A percentile compares a stretch with the other conserved stretches of the same genome.
These are phyloP conservation scores for Aldrovandia affinis DNA, from an alignment of 2,797 vertebrate genomes.

Conservation along the genomic window DNA sequence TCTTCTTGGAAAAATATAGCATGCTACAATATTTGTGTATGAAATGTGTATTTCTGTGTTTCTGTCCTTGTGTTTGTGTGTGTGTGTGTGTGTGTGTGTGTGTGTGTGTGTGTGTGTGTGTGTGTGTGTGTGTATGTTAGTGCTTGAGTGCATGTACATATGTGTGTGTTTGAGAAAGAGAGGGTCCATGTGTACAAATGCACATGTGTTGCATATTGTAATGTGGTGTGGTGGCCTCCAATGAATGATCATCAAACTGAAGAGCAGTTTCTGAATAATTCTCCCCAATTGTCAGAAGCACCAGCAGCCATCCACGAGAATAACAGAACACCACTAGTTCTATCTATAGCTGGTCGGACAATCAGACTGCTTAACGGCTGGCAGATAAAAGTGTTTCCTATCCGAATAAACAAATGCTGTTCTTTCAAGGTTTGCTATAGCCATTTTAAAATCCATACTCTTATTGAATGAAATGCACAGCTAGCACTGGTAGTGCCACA, in stretches of 20 bases:
- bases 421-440: constrained; percentile 29
- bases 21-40: not conserved
- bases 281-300: not conserved
- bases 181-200: not conserved
- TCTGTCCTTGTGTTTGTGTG: not conserved
- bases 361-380: not conserved
- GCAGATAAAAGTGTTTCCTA: not conserved
- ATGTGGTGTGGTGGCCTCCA: not conserved
- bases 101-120: not conserved
- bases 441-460: constrained; percentile 38
- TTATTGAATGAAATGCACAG: constrained; percentile 42
- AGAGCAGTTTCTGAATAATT: not conserved
- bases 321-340: not conserved
- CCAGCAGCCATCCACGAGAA: not conserved
- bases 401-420: constrained; percentile 25
- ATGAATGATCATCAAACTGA: not conserved
- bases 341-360: constrained; percentile 18
- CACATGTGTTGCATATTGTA: not conserved
- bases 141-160: too few species aligned
- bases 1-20: not conserved
- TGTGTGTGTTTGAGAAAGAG: too few species aligned
- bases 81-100: constrained; percentile 3
- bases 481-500: constrained; percentile 43
- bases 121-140: not conserved
- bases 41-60: not conserved